Evolutionary conservation across 2,888 invertebrate genomes (phyloP).

Genomic region (Charanyca ferruginea): DNA sequence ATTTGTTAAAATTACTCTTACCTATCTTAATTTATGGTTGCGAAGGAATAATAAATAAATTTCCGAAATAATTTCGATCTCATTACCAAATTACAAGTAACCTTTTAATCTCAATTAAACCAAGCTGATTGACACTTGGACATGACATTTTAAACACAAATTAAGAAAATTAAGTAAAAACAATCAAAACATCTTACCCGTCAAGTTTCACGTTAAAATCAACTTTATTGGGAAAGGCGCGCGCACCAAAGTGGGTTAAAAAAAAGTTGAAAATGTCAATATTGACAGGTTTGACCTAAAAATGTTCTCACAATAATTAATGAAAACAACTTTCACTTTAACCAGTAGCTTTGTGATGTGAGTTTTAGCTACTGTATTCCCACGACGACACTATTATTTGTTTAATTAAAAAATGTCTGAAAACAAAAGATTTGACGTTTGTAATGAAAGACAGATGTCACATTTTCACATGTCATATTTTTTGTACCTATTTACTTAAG

Average conservation of each 20-base stretch:
- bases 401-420: constrained; percentile 2
- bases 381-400: constrained; percentile 42
- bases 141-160: constrained; percentile 33
- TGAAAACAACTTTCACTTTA: constrained; percentile 58
- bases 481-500: background rate
- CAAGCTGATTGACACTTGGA: constrained; percentile 15
- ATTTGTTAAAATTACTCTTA: background rate
- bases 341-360: constrained; percentile 43
- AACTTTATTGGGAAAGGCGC: constrained; percentile 47
- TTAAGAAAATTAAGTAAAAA: constrained; percentile 41
- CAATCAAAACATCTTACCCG: constrained; percentile 28
- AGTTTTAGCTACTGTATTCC: constrained; percentile 55
- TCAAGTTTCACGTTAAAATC: constrained; percentile 27
- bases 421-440: constrained; percentile 11
- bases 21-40: background rate
- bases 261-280: constrained; percentile 59
- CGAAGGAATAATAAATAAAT: constrained; percentile 11
- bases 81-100: constrained; percentile 47
- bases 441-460: constrained; percentile 54
- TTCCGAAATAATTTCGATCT: constrained; percentile 9
- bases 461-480: constrained; percentile 6
- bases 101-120: constrained; percentile 42
- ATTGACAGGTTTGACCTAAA: constrained; percentile 60
- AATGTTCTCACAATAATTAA: constrained; percentile 56
- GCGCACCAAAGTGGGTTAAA: constrained; percentile 35